Percentiles rank a stretch among this genome's conserved stretches.
Conservation (phyloP, 2,797 vertebrate species). For the Labeo calbasu region DNA sequence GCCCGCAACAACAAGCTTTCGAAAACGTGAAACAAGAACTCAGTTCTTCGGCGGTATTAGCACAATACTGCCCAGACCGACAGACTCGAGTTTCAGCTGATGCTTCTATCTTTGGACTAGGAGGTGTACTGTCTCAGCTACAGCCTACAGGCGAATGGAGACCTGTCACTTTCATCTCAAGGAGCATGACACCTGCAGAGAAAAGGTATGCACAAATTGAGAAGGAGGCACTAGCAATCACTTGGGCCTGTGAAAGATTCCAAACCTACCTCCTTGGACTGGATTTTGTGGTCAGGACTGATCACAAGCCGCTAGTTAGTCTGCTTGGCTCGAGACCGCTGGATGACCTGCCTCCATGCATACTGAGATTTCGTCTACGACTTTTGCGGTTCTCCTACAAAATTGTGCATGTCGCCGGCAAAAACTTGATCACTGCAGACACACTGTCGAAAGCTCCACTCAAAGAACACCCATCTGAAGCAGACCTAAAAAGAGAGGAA, state of each 20-base stretch:
- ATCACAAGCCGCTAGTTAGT: slow-evolving; percentile 28
- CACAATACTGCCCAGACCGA: no score
- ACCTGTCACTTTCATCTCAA: neutral
- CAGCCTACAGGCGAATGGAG: neutral
- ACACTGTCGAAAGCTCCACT: slow-evolving; percentile 19
- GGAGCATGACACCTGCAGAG: neutral
- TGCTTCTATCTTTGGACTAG: slow-evolving; percentile 2
- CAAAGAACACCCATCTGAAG: neutral
- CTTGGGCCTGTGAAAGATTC: slow-evolving; percentile 28
- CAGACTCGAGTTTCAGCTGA: neutral
- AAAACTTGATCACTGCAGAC: slow-evolving; percentile 23
- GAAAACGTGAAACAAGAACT: no score
- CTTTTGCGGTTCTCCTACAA: slow-evolving; percentile 25
- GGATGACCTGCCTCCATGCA: slow-evolving; percentile 26
- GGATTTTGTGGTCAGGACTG: slow-evolving; percentile 17
- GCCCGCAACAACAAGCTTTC: no score
- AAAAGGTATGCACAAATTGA: slow-evolving; percentile 21
- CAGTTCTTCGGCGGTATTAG: no score
- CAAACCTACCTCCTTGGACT: slow-evolving; percentile 14
- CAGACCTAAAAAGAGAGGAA: slow-evolving; percentile 12
- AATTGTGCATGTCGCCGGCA: slow-evolving; percentile 30
- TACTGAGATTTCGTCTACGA: slow-evolving; percentile 18
- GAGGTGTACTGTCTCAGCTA: neutral
- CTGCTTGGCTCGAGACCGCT: slow-evolving; percentile 11
- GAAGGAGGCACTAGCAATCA: slow-evolving; percentile 7